Evolutionary conservation across 2,797 vertebrate genomes (phyloP).

Genomic region (Peromyscus nudipes): DNA sequence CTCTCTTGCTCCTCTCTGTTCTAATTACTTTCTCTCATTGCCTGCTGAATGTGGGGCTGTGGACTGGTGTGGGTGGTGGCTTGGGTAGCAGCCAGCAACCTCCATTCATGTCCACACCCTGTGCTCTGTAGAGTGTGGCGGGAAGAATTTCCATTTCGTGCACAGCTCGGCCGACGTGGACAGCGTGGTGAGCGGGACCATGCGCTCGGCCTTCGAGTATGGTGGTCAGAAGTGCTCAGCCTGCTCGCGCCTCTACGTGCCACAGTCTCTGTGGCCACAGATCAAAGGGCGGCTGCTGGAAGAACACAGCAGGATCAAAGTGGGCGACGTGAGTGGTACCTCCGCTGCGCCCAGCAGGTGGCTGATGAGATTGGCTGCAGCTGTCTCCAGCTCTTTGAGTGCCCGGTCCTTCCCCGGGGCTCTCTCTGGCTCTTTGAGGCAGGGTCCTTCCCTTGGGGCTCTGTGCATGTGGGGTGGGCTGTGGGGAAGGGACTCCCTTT

Average conservation of each 20-base stretch:
- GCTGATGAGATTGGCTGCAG: slow-evolving; percentile 87
- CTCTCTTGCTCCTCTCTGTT: neutral
- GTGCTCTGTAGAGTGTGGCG: slow-evolving; percentile 93
- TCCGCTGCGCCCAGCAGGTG: slow-evolving; percentile 81
- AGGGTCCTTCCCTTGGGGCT: neutral
- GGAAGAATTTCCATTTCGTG: slow-evolving; percentile 98
- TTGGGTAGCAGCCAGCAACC: neutral
- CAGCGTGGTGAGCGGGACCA: slow-evolving; percentile 94
- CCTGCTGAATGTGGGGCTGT: neutral
- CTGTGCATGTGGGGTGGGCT: slow-evolving; percentile 53
- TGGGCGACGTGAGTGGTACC: slow-evolving; percentile 94
- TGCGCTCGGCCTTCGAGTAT: slow-evolving; percentile 97
- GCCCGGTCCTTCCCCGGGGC: neutral
- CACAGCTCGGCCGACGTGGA: slow-evolving; percentile 93
- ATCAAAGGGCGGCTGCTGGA: slow-evolving; percentile 93
- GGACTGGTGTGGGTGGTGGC: accelerated
- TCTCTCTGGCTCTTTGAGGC: neutral
- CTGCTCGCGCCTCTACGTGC: slow-evolving; percentile 96
- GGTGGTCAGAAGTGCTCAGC: slow-evolving; percentile 98
- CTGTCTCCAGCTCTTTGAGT: neutral
- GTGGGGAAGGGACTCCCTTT: neutral
- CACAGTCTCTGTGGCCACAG: slow-evolving; percentile 93
- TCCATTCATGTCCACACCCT: accelerated
- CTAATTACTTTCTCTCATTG: neutral
- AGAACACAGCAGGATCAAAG: slow-evolving; percentile 91